Base-by-base conservation (phyloP, 2,113 vertebrate genomes). In the Sisor rabdophorus region DNA sequence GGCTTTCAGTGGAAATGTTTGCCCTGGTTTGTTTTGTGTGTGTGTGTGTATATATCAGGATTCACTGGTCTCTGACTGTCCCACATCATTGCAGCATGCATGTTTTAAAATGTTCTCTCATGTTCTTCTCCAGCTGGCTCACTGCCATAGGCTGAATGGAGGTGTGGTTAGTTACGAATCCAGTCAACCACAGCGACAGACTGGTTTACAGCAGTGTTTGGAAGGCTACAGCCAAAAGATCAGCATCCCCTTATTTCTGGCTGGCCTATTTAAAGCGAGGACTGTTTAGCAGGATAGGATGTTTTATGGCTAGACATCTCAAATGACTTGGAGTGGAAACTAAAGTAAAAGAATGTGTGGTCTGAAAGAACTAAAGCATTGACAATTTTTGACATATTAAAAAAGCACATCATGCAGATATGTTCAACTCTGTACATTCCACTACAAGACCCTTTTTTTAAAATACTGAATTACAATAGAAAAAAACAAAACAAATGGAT, bases 231-330 rank as follows among this genome's bases (percentile, higher is more conserved):
- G 64, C 53, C 53, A 59, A 77, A 77, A 75, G 78, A 79, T 80
- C 80, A 70, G 80, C 70, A 26, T 73, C 77, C 44, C 59, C 75
- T 82, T 86, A 86, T 86, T 86, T 83, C 79, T 76, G 82, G 83
- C 24, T 48, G 54, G 60, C 64, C 84, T 86, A 86, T 86, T 86
- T 85, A 77, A 73, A 80, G 80, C 32, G 52, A 52, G 64, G 55
- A 73, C 50, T 77, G 76, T 74, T 76, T 79, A 77, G 74, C 73
- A 63, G 75, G 72, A 58, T 36, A 44, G 65, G 67, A 73, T 69
- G 26, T 77, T 81, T 85, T 75, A 81, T 68, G 68, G 80, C 63
- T 61, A 58, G 63, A 55, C 76, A 67, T 73, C 81, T 82, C 73
- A 80, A 70, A 82, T 80, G 79, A 77, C 81, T 72, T 73, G 36